A percentile compares a stretch with the other conserved stretches of the same genome.
Evolutionary conservation across 2,888 invertebrate genomes (phyloP).

Genomic region (Gryllus longicercus): DNA sequence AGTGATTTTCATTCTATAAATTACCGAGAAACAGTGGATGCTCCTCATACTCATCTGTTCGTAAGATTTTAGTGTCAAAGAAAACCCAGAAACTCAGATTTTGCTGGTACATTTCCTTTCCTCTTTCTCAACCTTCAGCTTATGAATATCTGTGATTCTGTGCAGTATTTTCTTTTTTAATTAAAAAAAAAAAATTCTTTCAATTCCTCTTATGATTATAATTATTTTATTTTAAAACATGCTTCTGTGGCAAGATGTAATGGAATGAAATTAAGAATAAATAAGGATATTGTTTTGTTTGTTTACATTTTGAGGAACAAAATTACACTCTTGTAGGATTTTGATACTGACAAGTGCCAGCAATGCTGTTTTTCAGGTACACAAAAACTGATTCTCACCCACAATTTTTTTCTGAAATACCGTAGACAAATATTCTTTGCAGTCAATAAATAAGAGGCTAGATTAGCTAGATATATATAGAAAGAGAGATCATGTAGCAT

Average conservation of each 20-base stretch:
- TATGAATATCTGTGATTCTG: background rate
- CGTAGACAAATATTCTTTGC: background rate
- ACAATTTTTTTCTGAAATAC: background rate
- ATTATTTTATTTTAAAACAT: background rate
- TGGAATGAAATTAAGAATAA: too few species aligned
- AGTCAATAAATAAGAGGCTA: background rate
- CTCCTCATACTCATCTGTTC: constrained; percentile 17
- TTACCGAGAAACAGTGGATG: background rate
- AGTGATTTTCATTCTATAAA: too few species aligned
- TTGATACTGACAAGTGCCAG: background rate
- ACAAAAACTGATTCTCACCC: background rate
- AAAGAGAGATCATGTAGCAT: background rate
- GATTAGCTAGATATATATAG: background rate
- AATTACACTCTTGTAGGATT: background rate
- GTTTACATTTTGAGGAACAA: background rate
- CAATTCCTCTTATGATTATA: background rate
- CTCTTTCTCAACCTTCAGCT: background rate
- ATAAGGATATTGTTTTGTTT: too few species aligned
- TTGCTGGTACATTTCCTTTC: background rate
- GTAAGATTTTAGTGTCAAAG: background rate
- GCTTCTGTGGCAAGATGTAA: too few species aligned
- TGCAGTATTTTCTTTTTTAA: background rate
- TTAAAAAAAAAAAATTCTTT: background rate
- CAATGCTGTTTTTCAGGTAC: background rate
- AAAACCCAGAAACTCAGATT: background rate